Evolutionary conservation across 2,797 vertebrate species (phyloP), one percentile per base, ranked within the genome.

Genomic region (Scleropages formosus): DNA sequence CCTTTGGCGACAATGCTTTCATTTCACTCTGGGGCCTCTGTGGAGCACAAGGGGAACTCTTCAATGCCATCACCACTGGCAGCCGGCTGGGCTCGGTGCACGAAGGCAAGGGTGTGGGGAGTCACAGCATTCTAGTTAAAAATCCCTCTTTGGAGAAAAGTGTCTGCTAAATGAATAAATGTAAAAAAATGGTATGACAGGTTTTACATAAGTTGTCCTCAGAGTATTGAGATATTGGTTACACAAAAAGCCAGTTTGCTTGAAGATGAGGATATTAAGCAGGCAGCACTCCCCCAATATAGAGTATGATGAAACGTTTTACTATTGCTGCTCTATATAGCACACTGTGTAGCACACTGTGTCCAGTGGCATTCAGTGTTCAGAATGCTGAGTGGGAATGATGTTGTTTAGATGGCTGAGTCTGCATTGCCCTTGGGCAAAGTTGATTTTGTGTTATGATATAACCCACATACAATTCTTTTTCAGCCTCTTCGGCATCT

Each of bases 1-100:
- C 56, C 22, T 22, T 22, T 22, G 44, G 69, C 58, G 74, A 58
- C 44, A 75, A 24, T 27, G 7, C 51, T 68, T 68, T 75, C 44
- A 49, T 59, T 75, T 75, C 64, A 16, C 51, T 75, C 27, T 39
- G 22, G 46, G 58, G 15, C 39, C 27, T 15, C 27, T 59, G 64
- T 9, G 20, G 46, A 26, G 64, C 20, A 49, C 18, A 26, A 59
- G 64, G 63, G 63, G 51, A 67, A 18, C 4, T 12, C 53, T 18
- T 56, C 51, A 71, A 71, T 4, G 8, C 26, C 26, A 15, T 39
- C 24, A 56, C 69, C 1, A 26, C 51, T 31, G 9, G 6, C 51
- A 69, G 31, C 27, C 1, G 71, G 51, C 24, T 39, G 18, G 16
- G 71, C 15, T 47, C 26, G 11, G 27, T 71, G 71, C 24, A 51